These are phyloP conservation scores for Myopa testacea DNA, from an alignment of 2,888 invertebrate species.

Conservation along the genomic window DNA sequence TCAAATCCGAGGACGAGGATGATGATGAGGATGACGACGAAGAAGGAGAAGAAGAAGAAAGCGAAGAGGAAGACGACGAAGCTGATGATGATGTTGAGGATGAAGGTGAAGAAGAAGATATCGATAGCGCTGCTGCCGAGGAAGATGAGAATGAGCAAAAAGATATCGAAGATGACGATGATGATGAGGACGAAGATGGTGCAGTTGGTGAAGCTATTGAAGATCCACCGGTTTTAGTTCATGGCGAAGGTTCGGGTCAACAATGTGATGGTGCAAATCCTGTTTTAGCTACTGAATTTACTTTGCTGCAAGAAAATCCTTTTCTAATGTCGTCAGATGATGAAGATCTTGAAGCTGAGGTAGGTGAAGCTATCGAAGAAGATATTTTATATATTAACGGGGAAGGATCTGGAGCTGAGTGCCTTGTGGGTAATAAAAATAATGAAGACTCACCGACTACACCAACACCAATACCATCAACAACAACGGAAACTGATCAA, in stretches of 20 bases:
- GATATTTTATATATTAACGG: constrained; percentile 74
- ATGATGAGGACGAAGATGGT: constrained; percentile 55
- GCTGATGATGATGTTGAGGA: constrained; percentile 55
- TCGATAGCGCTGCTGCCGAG: constrained; percentile 62
- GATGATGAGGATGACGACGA: constrained; percentile 55
- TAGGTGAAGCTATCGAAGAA: constrained; percentile 82
- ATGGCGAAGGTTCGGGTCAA: constrained; percentile 77
- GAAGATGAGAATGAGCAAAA: constrained; percentile 60
- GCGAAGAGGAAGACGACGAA: constrained; percentile 54
- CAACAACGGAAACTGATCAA: constrained; percentile 44
- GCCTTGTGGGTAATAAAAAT: constrained; percentile 77
- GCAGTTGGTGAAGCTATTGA: constrained; percentile 77
- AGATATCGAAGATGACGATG: constrained; percentile 57
- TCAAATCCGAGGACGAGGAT: constrained; percentile 57
- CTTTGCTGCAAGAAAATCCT: background rate
- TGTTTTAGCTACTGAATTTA: constrained; percentile 50
- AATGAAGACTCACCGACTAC: constrained; percentile 47
- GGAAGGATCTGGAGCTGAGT: constrained; percentile 79
- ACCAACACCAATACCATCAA: constrained; percentile 40
- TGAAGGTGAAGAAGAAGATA: constrained; percentile 59
- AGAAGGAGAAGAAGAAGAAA: constrained; percentile 55
- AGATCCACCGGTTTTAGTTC: constrained; percentile 78
- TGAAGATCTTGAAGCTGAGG: constrained; percentile 16
- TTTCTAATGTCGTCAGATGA: background rate
- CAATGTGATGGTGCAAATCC: constrained; percentile 72